phyloP scores from a whole-genome alignment of 2,797 vertebrate genomes.

The Acanthiza pusilla region DNA sequence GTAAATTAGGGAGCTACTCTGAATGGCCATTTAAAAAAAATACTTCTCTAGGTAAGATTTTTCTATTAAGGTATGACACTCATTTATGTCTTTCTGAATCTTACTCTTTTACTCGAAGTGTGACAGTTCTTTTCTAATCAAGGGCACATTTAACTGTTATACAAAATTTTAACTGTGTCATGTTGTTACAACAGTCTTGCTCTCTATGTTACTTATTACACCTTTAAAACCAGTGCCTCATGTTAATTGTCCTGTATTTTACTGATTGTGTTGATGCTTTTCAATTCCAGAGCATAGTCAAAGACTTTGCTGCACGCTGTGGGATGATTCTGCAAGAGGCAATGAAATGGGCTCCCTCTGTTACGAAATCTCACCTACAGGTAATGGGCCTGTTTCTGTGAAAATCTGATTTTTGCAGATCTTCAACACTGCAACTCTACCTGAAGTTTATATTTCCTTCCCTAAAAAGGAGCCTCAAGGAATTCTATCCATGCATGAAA shows the following conservation, averaged over 20 bases:
- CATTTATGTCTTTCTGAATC: background rate
- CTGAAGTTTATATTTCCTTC: background rate
- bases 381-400: conserved; percentile 60
- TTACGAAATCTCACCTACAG: conserved; percentile 98
- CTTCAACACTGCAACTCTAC: background rate
- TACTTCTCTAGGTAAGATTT: background rate
- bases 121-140: background rate
- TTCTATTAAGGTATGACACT: background rate
- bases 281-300: conserved; percentile 90
- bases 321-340: conserved; percentile 98
- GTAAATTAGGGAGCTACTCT: background rate
- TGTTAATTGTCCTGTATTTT: background rate
- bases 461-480: background rate
- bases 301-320: conserved; percentile 97
- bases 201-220: background rate
- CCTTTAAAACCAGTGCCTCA: background rate
- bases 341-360: conserved; percentile 98
- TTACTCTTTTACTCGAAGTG: background rate
- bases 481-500: background rate
- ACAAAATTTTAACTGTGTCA: background rate
- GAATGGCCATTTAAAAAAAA: background rate
- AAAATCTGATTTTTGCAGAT: background rate
- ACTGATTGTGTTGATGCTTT: background rate
- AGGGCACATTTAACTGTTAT: background rate
- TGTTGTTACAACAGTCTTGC: background rate